Evolutionary conservation across 2,797 vertebrate species (phyloP), one percentile per base, ranked within the genome.

Genomic region (Trichosurus vulpecula): DNA sequence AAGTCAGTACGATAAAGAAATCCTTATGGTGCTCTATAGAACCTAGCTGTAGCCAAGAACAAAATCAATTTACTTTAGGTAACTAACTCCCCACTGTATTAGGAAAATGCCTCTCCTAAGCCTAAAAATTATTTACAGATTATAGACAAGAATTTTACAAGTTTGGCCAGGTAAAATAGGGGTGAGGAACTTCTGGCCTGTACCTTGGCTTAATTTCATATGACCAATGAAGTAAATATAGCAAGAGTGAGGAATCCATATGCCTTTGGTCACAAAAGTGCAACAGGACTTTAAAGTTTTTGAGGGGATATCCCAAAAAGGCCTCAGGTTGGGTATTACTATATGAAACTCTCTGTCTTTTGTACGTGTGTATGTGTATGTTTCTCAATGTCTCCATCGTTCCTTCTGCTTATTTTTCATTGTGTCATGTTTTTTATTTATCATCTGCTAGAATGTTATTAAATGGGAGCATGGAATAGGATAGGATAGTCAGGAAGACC

Each of bases 181-280:
- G 41, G 41, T 87, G 25, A 87, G 74, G 22, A 47, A 87, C 22
- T 51, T 87, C 41, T 74, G 16, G 35, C 35, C 35, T 74, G 35
- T 74, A n/a, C 35, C 19, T 25, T 96, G n/a, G 54, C 16, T 89
- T 96, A n/a, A 96, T 96, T 97, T 93, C 54, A 95, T 87, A 8
- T 95, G 92, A 27, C 58, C 13, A 8, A 54, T 47, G 57, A 52
- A 2, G 95, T 35, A 92, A 47, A 91, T 81, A 91, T 81, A 91
- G 10, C 25, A 14, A 92, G n/a, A 92, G 3, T 58, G 81, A 47
- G 16, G 93, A 92, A 89, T 31, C 93, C 22, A 30, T 93, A 0
- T 95, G 31, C 55, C 47, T 95, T 8, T 95, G 87, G 74, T 92
- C 96, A 52, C 93, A 92, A 95, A 95, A 91, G 8, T 90, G 27